These are phyloP conservation scores for Orycteropus afer DNA, from an alignment of 2,113 vertebrate species.

Conservation along the genomic window DNA sequence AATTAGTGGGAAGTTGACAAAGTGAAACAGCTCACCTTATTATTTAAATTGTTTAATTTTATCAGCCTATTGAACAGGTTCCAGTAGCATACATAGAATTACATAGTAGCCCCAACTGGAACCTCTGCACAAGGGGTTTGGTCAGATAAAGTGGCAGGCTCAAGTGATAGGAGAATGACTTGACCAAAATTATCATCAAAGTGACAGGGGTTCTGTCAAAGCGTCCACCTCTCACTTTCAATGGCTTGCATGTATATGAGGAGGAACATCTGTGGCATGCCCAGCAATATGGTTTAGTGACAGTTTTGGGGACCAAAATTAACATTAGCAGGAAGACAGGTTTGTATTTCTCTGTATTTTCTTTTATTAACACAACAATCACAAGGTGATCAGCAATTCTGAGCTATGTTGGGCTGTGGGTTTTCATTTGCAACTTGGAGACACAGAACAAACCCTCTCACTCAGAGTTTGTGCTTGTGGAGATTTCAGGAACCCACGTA, in stretches of 20 bases:
- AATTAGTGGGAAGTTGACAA: constrained; percentile 84
- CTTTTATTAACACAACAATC: constrained; percentile 64
- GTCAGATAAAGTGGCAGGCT: constrained; percentile 77
- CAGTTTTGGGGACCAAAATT: constrained; percentile 43
- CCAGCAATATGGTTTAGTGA: constrained; percentile 72
- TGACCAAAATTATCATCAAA: constrained; percentile 76
- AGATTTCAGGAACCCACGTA: neutral
- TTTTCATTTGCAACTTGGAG: neutral
- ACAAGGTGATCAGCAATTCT: constrained; percentile 66
- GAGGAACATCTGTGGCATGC: constrained; percentile 60
- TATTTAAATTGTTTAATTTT: constrained; percentile 85
- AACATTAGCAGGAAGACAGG: constrained; percentile 64
- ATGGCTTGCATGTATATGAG: constrained; percentile 23
- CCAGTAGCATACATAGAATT: constrained; percentile 81
- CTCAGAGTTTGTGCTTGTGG: neutral
- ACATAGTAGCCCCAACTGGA: constrained; percentile 58
- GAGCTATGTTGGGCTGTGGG: constrained; percentile 32
- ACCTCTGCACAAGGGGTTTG: constrained; percentile 67
- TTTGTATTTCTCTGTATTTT: constrained; percentile 74
- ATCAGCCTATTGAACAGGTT: constrained; percentile 81
- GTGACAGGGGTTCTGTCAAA: constrained; percentile 57
- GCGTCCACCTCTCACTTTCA: constrained; percentile 51
- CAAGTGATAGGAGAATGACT: constrained; percentile 72
- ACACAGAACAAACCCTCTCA: neutral
- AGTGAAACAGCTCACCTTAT: constrained; percentile 82